Evolutionary conservation across 2,797 vertebrate species (phyloP).

Genomic region (Phrynocephalus forsythii): DNA sequence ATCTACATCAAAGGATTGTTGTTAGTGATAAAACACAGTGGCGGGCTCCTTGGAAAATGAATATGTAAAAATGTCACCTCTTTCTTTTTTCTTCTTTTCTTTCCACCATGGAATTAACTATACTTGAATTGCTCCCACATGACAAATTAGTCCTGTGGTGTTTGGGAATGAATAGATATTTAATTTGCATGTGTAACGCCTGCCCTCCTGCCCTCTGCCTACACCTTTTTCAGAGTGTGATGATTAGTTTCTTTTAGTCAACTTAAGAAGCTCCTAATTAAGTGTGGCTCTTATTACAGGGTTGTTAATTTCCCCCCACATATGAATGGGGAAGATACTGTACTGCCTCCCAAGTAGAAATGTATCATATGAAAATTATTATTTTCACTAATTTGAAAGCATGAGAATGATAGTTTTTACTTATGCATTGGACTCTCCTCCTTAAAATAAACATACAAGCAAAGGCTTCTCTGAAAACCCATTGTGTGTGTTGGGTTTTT

Average conservation of each 20-base stretch:
- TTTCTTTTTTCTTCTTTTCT: not conserved
- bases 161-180: slow-evolving; percentile 57
- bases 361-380: slow-evolving; percentile 26
- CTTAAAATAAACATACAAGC: not conserved
- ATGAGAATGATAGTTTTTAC: slow-evolving; percentile 9
- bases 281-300: slow-evolving; percentile 34
- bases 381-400: slow-evolving; percentile 20
- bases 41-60: not conserved
- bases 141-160: slow-evolving; percentile 27
- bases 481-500: not conserved
- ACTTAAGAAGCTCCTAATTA: slow-evolving; percentile 47
- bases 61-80: not conserved
- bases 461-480: not conserved
- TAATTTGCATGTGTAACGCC: slow-evolving; percentile 52
- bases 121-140: slow-evolving; percentile 12
- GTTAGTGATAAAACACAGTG: not conserved
- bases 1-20: not conserved
- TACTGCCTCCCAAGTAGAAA: not conserved
- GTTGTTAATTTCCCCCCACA: slow-evolving; percentile 23
- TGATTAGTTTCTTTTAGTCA: slow-evolving; percentile 43
- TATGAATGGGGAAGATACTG: slow-evolving; percentile 28
- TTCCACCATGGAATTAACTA: not conserved
- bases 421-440: not conserved
- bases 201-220: slow-evolving; percentile 35
- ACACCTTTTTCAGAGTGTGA: slow-evolving; percentile 34